Conservation (phyloP, 2,888 invertebrate genomes). For the Troilus luridus region DNA sequence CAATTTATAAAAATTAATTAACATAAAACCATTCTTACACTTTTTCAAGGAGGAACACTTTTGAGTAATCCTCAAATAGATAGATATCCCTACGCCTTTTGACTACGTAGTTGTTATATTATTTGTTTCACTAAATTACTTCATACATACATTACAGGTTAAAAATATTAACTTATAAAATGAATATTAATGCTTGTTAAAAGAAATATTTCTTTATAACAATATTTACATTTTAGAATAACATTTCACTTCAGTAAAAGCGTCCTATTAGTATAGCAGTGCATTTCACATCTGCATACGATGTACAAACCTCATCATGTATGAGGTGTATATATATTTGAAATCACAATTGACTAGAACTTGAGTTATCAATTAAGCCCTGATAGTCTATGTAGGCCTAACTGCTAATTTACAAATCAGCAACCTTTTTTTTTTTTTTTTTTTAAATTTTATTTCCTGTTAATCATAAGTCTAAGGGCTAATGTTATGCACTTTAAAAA, state of each 20-base stretch:
- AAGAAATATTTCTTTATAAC: slow-evolving; percentile 70
- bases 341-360: slow-evolving; percentile 65
- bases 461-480: slow-evolving; percentile 58
- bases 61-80: slow-evolving; percentile 64
- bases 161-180: slow-evolving; percentile 64
- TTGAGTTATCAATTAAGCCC: slow-evolving; percentile 63
- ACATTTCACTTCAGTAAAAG: slow-evolving; percentile 66
- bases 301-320: slow-evolving; percentile 58
- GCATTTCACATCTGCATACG: slow-evolving; percentile 57
- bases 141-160: slow-evolving; percentile 64
- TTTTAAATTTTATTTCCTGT: slow-evolving; percentile 49
- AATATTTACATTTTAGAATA: slow-evolving; percentile 75
- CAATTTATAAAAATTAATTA: slow-evolving; percentile 60
- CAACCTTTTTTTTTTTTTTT: slow-evolving; percentile 58
- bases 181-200: slow-evolving; percentile 61
- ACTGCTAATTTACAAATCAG: slow-evolving; percentile 63
- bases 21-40: slow-evolving; percentile 60
- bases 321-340: slow-evolving; percentile 62
- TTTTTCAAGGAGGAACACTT: slow-evolving; percentile 63
- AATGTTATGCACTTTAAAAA: slow-evolving; percentile 57
- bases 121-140: slow-evolving; percentile 63
- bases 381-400: slow-evolving; percentile 64
- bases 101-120: slow-evolving; percentile 64
- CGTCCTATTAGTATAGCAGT: slow-evolving; percentile 62
- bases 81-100: slow-evolving; percentile 65